phyloP scores from a whole-genome alignment of 2,888 invertebrate genomes.

The Mamestra brassicae region DNA sequence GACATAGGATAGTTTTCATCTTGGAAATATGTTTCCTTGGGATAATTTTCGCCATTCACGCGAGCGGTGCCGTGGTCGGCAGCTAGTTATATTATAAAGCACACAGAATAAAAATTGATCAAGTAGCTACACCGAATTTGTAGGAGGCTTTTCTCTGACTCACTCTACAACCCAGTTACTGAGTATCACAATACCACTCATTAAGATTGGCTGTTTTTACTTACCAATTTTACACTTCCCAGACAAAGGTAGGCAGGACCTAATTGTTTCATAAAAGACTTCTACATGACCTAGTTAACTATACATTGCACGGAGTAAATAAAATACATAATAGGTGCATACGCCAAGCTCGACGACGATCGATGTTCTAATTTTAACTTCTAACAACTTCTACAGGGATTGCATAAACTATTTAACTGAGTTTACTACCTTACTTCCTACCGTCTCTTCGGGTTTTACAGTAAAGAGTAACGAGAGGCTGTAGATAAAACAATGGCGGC shows the following conservation, averaged over 20 bases:
- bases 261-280: background rate
- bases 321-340: conserved; percentile 24
- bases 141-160: too few species aligned
- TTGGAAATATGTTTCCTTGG: too few species aligned
- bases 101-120: too few species aligned
- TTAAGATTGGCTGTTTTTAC: background rate
- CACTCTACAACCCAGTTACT: too few species aligned
- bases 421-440: background rate
- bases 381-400: conserved; percentile 9
- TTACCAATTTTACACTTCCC: background rate
- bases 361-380: conserved; percentile 57
- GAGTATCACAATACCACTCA: too few species aligned
- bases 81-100: too few species aligned
- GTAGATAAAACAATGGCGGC: too few species aligned
- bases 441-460: background rate
- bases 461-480: background rate
- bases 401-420: background rate
- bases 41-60: too few species aligned
- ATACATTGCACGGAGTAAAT: conserved; percentile 16
- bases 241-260: background rate
- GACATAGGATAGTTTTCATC: too few species aligned
- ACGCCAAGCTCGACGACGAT: conserved; percentile 32
- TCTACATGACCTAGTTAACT: conserved; percentile 37
- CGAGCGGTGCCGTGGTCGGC: too few species aligned
- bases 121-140: too few species aligned